Evolutionary conservation across 2,888 invertebrate species (phyloP), one percentile per base, ranked within the genome.

Genomic region (Standfussiana lucernea): DNA sequence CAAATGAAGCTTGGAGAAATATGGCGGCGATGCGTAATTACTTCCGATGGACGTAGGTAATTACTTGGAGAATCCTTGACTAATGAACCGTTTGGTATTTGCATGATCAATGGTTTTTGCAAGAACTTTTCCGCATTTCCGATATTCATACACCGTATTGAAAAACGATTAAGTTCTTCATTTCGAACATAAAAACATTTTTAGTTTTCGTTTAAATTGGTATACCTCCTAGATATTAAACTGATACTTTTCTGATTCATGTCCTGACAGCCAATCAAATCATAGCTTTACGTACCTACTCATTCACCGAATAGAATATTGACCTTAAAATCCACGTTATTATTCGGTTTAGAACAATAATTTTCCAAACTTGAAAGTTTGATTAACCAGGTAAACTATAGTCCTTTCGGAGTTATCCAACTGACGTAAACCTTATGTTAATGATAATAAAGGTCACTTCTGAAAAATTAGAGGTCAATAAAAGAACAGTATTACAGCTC

Each of bases 11-110:
- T 53, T 40, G 35, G 56, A 35, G 62, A 80, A 84, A 82, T 83
- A 84, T 80, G 53, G 73, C 37, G 68, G 73, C 73, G 71, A 64
- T 74, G 45, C 66, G 79, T 84, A 86, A 87, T 89, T 88, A 86
- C 75, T 65, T 56, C 47, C 64, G 62, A 83, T 80, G 69, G 72
- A 73, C 45, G 76, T 79, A 73, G 42, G 76, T 79, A 80, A 85
- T 84, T 83, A 83, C 80, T 86, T 68, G 50, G 40, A 79, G 64
- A 81, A 82, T 83, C 42, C 70, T 72, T 79, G 28, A 69, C 62
- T 86, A 84, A 89, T 87, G 88, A 61, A 61, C 53, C 76, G 13
- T 65, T 75, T 59, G 47, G 74, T 78, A 86, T 77, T 72, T 67
- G 71, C 72, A 81, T 78, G n/a, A n/a, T n/a, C n/a, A n/a, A n/a